Conservation (phyloP, 2,113 vertebrate genomes). For the Pygoscelis adeliae region DNA sequence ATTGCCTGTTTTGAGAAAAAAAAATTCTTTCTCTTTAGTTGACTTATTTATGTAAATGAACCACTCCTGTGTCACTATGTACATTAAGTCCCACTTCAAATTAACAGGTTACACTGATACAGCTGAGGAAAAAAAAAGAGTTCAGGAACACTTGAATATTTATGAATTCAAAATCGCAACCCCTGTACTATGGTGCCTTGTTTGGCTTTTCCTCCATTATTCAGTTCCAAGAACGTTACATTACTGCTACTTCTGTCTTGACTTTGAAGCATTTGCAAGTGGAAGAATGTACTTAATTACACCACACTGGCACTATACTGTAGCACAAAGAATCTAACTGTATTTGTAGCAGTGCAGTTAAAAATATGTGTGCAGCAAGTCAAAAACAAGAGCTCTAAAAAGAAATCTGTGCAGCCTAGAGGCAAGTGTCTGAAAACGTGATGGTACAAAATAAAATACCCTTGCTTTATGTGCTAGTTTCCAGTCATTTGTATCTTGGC, state of each 20-base stretch:
- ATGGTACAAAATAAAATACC: background rate
- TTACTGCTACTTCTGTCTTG: background rate
- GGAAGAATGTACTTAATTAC: background rate
- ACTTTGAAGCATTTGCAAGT: background rate
- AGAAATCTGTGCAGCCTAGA: background rate
- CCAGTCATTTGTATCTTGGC: background rate
- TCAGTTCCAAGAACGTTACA: background rate
- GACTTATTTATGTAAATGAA: background rate
- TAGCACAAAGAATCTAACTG: background rate
- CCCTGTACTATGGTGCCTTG: background rate
- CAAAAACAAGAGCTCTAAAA: background rate
- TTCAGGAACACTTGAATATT: background rate
- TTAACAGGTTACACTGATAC: background rate
- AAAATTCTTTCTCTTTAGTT: background rate
- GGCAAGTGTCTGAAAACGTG: background rate
- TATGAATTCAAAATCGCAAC: background rate
- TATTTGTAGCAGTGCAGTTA: background rate
- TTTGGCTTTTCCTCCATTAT: background rate
- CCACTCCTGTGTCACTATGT: background rate
- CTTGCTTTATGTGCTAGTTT: background rate
- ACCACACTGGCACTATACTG: background rate
- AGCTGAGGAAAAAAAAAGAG: background rate
- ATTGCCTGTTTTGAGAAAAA: background rate
- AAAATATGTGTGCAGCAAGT: background rate
- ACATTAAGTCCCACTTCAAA: background rate